Evolutionary conservation across 1,140 invertebrate genomes (phyloP), one percentile per base, ranked within the genome.

Genomic region (Drosophila biarmipes): DNA sequence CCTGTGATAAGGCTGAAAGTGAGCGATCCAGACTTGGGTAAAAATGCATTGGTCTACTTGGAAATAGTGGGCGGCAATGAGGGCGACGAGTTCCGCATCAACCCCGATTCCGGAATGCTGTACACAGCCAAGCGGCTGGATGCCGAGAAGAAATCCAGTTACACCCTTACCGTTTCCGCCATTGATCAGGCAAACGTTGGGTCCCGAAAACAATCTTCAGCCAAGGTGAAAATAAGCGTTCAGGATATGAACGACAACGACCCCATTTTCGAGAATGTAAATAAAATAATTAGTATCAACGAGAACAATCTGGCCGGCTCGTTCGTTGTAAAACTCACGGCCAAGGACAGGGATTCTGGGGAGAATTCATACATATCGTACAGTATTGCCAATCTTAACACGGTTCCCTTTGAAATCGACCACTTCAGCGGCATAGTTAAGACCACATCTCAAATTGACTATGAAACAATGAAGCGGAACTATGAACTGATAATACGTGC

Each of bases 361-460:
- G 98, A 99, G 86, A 99, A 99, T 92, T 97, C 97, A 14, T 97
- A 98, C 92, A 96, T 99, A 74, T 98, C 97, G 0, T 99, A 98
- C 93, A 97, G 96, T 68, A 96, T 98, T 78, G 97, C 96, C 21
- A 98, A 98, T 92, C 93, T 97, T 12, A 95, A 96, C 77, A 95
- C 95, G 37, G 95, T 98, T 4, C 98, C 98, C 21, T 99, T 99
- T 92, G 96, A 98, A 76, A 98, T 99, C 53, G 98, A 99, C 87
- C 97, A 97, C 78, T 98, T 99, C 91, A 96, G 96, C 7, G 99
- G 99, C 0, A 94, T 96, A 14, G 95, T 99, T 0, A 95, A 94
- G 80, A 98, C 97, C 0, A 97, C 95, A 0, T 94, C 95, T 73
- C 91, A 96, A 5, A 92, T 99, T 27, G 98, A 99, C 93, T 99